These are phyloP conservation scores for Paramisgurnus dabryanus DNA, from an alignment of 2,113 vertebrate genomes.

Conservation along the genomic window DNA sequence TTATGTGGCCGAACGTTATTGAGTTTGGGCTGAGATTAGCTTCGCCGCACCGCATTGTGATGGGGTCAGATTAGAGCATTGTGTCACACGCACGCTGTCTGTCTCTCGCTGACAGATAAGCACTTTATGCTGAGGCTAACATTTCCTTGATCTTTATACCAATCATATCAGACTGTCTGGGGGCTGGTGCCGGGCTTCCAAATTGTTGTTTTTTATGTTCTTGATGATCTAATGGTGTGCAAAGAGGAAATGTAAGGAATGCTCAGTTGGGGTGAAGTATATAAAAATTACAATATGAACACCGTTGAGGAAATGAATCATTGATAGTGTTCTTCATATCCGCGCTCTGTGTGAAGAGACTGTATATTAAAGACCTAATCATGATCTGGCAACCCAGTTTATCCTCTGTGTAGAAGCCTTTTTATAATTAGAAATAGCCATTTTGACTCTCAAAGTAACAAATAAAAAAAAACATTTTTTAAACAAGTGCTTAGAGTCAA, in stretches of 20 bases:
- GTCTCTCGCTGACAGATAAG: conserved; percentile 58
- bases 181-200: background rate
- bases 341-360: background rate
- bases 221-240: conserved; percentile 1
- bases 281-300: conserved; percentile 38
- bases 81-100: conserved; percentile 56
- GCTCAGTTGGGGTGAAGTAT: conserved; percentile 30
- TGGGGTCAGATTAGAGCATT: conserved; percentile 43
- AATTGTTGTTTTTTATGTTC: background rate
- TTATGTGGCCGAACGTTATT: conserved; percentile 59
- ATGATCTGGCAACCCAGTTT: background rate
- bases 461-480: no score
- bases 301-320: background rate
- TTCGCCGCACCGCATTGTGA: conserved; percentile 49
- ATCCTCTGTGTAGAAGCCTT: no score
- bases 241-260: conserved; percentile 32
- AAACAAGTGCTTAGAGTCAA: no score
- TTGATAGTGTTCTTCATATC: conserved; percentile 11
- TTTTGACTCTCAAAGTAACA: no score
- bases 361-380: background rate
- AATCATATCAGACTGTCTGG: conserved; percentile 49
- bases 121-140: conserved; percentile 53
- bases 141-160: conserved; percentile 17
- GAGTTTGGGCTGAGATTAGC: conserved; percentile 67
- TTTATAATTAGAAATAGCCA: no score